A percentile compares a stretch with the other conserved stretches of the same genome.
Evolutionary conservation across 2,888 invertebrate genomes (phyloP).

Genomic region (Craniophora ligustri): DNA sequence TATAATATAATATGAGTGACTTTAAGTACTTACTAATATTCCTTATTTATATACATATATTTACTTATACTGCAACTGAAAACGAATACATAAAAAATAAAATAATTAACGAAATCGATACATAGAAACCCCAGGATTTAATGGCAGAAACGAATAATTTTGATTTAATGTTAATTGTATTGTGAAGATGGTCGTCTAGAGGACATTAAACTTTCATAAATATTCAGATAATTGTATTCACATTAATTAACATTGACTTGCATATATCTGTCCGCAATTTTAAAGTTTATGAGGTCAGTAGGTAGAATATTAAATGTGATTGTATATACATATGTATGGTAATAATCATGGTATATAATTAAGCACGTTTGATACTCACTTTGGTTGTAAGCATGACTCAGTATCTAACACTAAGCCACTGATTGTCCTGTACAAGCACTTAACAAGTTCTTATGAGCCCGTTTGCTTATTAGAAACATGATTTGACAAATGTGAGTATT

Average conservation of each 20-base stretch:
- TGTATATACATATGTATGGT: constrained; percentile 12
- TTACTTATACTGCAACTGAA: too few relatives aligned
- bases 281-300: constrained; percentile 29
- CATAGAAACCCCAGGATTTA: constrained; percentile 24
- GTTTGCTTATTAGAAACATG: constrained; percentile 68
- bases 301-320: constrained; percentile 33
- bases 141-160: constrained; percentile 12
- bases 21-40: too few relatives aligned
- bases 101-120: constrained; percentile 15
- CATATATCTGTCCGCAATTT: constrained; percentile 20
- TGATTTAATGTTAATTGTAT: constrained; percentile 14
- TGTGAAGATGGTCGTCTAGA: background rate
- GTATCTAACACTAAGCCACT: constrained; percentile 48
- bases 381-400: constrained; percentile 38
- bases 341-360: constrained; percentile 45
- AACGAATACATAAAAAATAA: too few relatives aligned
- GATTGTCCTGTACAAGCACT: constrained; percentile 45
- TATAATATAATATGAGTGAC: too few relatives aligned
- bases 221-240: background rate
- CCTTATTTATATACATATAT: too few relatives aligned
- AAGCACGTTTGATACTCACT: constrained; percentile 43
- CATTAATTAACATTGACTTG: constrained; percentile 31
- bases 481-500: constrained; percentile 71
- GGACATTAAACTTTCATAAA: background rate
- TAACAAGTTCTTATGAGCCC: constrained; percentile 39